Evolutionary conservation across 2,797 vertebrate genomes (phyloP).

Genomic region (Cheirogaleus major): DNA sequence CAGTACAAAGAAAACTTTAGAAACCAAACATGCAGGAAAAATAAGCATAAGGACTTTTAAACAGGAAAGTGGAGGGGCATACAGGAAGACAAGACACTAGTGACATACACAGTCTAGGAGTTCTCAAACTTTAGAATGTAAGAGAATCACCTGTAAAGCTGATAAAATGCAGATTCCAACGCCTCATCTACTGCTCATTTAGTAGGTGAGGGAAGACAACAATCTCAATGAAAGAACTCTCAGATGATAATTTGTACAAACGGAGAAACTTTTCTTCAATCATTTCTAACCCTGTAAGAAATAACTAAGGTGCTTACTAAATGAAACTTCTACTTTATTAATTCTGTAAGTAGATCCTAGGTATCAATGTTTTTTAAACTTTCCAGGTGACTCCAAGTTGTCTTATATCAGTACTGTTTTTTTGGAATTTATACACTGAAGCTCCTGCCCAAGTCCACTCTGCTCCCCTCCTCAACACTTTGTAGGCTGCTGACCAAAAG

Average conservation of each 20-base stretch:
- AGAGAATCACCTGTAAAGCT: not conserved
- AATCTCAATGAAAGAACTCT: not conserved
- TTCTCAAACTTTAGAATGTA: not conserved
- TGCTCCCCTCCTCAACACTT: not conserved
- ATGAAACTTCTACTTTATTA: not conserved
- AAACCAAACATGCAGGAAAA: not conserved
- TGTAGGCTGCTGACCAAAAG: not conserved
- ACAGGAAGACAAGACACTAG: not conserved
- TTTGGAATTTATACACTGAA: not conserved
- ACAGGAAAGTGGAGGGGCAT: too few species aligned
- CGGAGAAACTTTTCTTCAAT: not conserved
- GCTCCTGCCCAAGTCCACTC: not conserved
- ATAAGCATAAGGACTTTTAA: not conserved
- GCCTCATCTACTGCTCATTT: not conserved
- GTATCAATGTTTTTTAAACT: slow-evolving; percentile 16
- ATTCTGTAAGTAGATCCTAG: not conserved
- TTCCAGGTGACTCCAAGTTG: not conserved
- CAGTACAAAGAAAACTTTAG: not conserved
- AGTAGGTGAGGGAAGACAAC: not conserved
- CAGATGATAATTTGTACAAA: not conserved
- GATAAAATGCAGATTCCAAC: slow-evolving; percentile 15
- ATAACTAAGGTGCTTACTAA: not conserved
- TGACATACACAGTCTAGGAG: not conserved
- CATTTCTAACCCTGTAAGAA: not conserved
- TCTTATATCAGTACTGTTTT: not conserved